Evolutionary conservation across 2,113 vertebrate species (phyloP).

Genomic region (Tringa solitaria): DNA sequence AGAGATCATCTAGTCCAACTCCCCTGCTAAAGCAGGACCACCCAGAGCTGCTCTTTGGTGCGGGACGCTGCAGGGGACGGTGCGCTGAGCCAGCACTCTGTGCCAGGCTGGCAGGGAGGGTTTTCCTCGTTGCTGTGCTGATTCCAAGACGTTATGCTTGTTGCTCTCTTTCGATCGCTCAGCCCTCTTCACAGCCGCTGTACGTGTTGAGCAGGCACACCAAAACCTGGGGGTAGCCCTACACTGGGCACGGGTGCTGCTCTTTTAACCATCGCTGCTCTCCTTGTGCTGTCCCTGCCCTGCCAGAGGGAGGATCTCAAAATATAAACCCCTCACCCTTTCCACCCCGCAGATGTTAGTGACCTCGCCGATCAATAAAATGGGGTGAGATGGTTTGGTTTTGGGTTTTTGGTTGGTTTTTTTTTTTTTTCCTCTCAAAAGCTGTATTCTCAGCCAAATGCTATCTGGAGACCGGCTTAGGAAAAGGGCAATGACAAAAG

Average conservation of each 20-base stretch:
- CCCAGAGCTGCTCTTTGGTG: background rate
- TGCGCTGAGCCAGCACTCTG: background rate
- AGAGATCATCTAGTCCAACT: too few species aligned
- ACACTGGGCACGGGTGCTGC: background rate
- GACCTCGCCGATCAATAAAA: background rate
- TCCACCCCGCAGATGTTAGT: background rate
- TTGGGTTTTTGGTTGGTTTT: too few species aligned
- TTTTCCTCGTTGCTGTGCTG: background rate
- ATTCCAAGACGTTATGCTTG: rapidly evolving
- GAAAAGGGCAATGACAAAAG: background rate
- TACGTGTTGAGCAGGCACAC: rapidly evolving
- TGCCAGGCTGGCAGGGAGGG: background rate
- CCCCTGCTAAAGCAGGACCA: too few species aligned
- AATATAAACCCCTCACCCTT: background rate
- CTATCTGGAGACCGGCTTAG: background rate
- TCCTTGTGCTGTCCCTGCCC: background rate
- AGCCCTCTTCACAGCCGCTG: background rate
- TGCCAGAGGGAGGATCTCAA: background rate
- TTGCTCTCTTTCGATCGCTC: background rate
- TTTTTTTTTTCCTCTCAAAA: background rate
- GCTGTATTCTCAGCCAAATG: background rate
- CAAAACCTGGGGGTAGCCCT: background rate
- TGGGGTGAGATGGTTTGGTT: background rate
- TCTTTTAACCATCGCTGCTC: background rate
- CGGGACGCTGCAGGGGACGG: rapidly evolving